Percentiles rank a stretch among this genome's conserved stretches.
Conservation (phyloP, 2,113 vertebrate genomes). For the Neotoma lepida region DNA sequence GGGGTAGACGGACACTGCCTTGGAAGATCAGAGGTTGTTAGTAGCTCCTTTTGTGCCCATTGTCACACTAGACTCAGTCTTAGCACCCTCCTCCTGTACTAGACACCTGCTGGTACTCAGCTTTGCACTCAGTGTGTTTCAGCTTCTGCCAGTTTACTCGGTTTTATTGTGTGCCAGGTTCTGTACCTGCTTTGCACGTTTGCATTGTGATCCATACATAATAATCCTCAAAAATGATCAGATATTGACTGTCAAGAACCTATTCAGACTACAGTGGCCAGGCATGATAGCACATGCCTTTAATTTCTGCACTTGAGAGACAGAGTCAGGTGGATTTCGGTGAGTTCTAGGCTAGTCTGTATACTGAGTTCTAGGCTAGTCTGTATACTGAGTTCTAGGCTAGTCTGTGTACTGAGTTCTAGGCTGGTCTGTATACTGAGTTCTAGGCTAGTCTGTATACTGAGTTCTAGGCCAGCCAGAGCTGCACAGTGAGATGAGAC, state of each 20-base stretch:
- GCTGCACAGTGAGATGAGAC: neutral
- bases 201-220: neutral
- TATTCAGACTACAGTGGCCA: neutral
- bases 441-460: no score
- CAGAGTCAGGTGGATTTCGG: neutral
- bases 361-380: neutral
- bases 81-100: rapidly evolving
- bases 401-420: no score
- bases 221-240: neutral
- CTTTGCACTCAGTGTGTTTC: no score
- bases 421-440: no score
- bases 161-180: neutral
- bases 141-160: neutral
- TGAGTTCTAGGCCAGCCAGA: neutral
- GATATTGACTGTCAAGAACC: neutral
- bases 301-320: neutral
- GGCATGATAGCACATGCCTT: neutral
- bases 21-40: neutral
- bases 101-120: rapidly evolving
- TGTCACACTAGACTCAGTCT: neutral
- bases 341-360: neutral
- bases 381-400: no score
- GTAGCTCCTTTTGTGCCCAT: neutral
- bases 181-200: neutral
- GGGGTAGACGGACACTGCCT: neutral